Base-by-base conservation (phyloP, 92 coral and sea anemone species). In the Zoanthus gigantus region DNA sequence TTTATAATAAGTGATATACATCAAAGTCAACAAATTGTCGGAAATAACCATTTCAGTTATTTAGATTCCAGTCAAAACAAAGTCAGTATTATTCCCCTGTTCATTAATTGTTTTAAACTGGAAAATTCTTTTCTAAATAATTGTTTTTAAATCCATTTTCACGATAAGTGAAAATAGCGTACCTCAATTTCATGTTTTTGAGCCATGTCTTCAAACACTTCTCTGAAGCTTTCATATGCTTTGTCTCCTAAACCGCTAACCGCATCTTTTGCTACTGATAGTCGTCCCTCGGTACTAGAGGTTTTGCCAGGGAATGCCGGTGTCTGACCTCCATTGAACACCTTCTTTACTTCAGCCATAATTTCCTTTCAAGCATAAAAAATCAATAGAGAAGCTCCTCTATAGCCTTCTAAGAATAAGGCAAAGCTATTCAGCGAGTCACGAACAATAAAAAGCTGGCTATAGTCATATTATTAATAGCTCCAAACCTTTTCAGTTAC, bases 221-320 rank as follows among this genome's bases (percentile, higher is more conserved):
- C 94, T 72, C 81, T 87, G 53, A 91, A 91, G 32, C 87, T 86
- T 50, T 84, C 79, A 63, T 78, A 91, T 9, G 94, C 94, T 10
- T 90, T 87, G 53, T 91, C 94, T 15, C 94, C 94, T 17, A 91
- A 66, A 48, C 94, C 94, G 65, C 82, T 78, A 7, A 91, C 78
- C 0, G 94, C 86, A 53, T 91, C 94, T 63, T 90, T 82, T 18
- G 94, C 94, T 46, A 88, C 86, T 4, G 76, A 76, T 28, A 91
- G 67, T 23, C 92, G 72, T 17, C 80, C 84, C 80, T 91, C 94
- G 5, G 83, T 79, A 53, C 17, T 47, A 8, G 8, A 47, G 52
- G 52, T 47, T 8, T 47, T 47, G 8, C 52, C 52, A 4, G 52
- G 52, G 52, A 4, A 47, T 13, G 66, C 44, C 23, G 66, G 66